Evolutionary conservation across 30 jellyfish, hydroid and myxozoan species (phyloP), one percentile per base, ranked within the genome.

Genomic region (Chrysaora quinquecirrha): DNA sequence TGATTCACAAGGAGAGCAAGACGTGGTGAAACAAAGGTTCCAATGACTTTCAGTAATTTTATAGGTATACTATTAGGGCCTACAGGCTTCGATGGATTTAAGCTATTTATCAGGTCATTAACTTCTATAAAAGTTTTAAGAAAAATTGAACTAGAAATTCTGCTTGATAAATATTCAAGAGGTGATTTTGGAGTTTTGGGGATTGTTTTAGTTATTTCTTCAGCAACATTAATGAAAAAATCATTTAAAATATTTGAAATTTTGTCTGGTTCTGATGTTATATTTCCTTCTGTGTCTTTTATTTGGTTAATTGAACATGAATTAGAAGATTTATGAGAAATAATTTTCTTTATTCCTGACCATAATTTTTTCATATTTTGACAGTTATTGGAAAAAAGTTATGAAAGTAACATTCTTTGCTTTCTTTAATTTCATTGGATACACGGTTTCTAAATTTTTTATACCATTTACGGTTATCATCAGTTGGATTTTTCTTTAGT

Each of bases 211-310:
- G 56, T 22, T 34, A 34, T 49, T 34, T 80, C 38, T 10, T 64
- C 70, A 24, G 76, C 86, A n/a, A 80, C 58, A 64, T 65, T 38
- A 64, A 29, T 0, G 76, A 64, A 67, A 35, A 30, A 65, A 16
- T 66, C n/a, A 80, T 80, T 80, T 7, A 80, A 80, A 30, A 33
- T 64, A 49, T 32, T 80, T 64, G 90, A 32, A 18, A 52, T 47
- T 46, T 46, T 28, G 18, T 16, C 78, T 54, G 83, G 83, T 22
- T 78, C 90, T 78, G 90, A 62, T 63, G 73, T 78, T 65, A 78
- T 64, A 61, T 64, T 68, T 48, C 90, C 90, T 2, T 80, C 90
- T 31, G 33, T 80, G 75, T 47, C 80, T 77, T 77, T 77, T 75
- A 77, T 77, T 77, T 77, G 27, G 80, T 60, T 77, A 77, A 2